Conservation (phyloP, 2,888 invertebrate species). For the Micropterix aruncella region DNA sequence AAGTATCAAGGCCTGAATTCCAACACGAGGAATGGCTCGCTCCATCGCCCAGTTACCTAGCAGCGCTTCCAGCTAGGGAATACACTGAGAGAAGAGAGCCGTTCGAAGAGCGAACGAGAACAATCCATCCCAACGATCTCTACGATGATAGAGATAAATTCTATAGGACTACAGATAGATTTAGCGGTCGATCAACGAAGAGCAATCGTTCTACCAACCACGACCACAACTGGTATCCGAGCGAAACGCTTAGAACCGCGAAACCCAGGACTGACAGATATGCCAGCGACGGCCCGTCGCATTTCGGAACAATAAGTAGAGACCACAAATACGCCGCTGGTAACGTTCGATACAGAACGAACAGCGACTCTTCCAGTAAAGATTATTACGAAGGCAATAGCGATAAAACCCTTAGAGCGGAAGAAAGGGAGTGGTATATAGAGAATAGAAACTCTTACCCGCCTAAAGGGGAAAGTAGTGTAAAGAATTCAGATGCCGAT, state of each 20-base stretch:
- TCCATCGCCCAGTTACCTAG: conserved; percentile 9
- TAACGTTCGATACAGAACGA: conserved; percentile 9
- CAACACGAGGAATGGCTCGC: conserved; percentile 10
- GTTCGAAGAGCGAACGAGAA: conserved; percentile 12
- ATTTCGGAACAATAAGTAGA: background rate
- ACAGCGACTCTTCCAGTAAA: conserved; percentile 10
- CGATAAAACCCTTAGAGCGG: conserved; percentile 35
- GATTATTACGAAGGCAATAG: conserved; percentile 32
- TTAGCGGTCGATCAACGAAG: conserved; percentile 10
- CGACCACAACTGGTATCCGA: conserved; percentile 11
- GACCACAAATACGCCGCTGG: background rate
- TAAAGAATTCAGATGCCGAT: conserved; percentile 31
- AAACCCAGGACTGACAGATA: background rate
- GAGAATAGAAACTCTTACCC: conserved; percentile 26
- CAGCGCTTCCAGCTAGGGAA: conserved; percentile 6
- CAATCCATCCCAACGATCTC: conserved; percentile 12
- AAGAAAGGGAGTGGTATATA: conserved; percentile 38
- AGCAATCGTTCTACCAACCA: conserved; percentile 9
- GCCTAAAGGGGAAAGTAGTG: background rate
- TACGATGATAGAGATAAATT: conserved; percentile 11
- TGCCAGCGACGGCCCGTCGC: background rate
- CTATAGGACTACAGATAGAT: conserved; percentile 11
- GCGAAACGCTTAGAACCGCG: conserved; percentile 8
- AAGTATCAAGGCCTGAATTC: conserved; percentile 7
- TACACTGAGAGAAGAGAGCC: conserved; percentile 10